phyloP scores from a whole-genome alignment of 2,888 invertebrate species.

The Callyntrura sp. region DNA sequence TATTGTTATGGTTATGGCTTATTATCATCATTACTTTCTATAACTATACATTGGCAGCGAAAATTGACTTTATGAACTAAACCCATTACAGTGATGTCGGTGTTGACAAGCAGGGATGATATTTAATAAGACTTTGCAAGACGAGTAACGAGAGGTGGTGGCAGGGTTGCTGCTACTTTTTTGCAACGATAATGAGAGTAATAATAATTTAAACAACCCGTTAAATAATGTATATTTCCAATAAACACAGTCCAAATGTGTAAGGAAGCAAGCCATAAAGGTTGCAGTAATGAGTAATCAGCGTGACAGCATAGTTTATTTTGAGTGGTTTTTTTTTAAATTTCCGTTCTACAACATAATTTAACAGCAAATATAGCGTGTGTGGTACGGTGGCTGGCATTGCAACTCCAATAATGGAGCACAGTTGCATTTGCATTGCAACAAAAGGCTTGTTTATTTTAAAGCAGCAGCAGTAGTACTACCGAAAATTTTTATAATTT shows the following conservation, averaged over 20 bases:
- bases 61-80: not conserved
- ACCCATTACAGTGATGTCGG: not conserved
- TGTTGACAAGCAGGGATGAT: constrained; percentile 41
- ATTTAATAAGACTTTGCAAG: not conserved
- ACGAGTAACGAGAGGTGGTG: too few relatives aligned
- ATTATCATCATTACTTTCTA: constrained; percentile 23
- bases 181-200: not conserved
- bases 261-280: not conserved
- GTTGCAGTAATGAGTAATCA: not conserved
- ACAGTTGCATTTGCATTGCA: too few relatives aligned
- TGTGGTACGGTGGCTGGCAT: not conserved
- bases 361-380: not conserved
- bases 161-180: not conserved
- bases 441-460: too few relatives aligned
- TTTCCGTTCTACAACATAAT: constrained; percentile 9
- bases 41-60: constrained; percentile 19
- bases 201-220: too few relatives aligned
- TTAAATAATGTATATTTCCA: too few relatives aligned
- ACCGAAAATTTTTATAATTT: too few relatives aligned
- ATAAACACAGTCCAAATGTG: not conserved
- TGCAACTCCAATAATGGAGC: not conserved
- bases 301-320: not conserved
- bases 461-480: too few relatives aligned
- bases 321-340: not conserved
- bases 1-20: constrained; percentile 16